Evolutionary conservation across 2,113 vertebrate species (phyloP).

Genomic region (Crotophaga sulcirostris): DNA sequence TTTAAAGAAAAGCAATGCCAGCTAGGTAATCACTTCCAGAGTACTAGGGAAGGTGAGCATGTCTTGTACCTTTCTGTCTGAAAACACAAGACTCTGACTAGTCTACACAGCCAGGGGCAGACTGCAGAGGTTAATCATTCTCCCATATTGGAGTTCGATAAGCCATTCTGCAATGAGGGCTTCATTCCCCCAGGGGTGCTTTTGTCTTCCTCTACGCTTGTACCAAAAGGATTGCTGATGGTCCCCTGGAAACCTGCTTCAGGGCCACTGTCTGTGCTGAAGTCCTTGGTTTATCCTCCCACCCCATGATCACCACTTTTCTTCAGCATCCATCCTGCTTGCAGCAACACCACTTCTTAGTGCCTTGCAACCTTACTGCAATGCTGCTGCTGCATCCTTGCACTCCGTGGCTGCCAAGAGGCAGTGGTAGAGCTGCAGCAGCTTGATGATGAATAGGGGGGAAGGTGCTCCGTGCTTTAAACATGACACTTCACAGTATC

Average conservation of each 20-base stretch:
- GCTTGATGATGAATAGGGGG: not conserved
- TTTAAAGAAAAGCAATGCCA: not conserved
- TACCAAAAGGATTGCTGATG: not conserved
- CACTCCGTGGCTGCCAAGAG: not conserved
- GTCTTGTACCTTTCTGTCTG: not conserved
- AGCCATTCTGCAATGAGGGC: not conserved
- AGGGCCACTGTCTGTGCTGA: not conserved
- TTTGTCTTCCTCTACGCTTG: not conserved
- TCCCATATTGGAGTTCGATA: not conserved
- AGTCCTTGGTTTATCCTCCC: not conserved
- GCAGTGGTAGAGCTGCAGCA: not conserved
- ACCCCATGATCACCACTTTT: not conserved
- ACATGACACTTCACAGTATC: too few species aligned
- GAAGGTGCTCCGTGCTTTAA: not conserved
- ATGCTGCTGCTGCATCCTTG: not conserved
- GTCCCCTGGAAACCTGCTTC: not conserved
- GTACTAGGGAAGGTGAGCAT: not conserved
- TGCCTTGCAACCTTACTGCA: not conserved
- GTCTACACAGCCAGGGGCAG: not conserved
- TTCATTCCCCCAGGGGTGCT: not conserved
- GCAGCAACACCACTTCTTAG: not conserved
- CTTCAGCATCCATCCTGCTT: not conserved
- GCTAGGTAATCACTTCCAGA: not conserved
- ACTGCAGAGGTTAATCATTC: not conserved
- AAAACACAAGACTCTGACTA: not conserved